phyloP scores from a whole-genome alignment of 2,113 vertebrate species.

The Rhizomys pruinosus region DNA sequence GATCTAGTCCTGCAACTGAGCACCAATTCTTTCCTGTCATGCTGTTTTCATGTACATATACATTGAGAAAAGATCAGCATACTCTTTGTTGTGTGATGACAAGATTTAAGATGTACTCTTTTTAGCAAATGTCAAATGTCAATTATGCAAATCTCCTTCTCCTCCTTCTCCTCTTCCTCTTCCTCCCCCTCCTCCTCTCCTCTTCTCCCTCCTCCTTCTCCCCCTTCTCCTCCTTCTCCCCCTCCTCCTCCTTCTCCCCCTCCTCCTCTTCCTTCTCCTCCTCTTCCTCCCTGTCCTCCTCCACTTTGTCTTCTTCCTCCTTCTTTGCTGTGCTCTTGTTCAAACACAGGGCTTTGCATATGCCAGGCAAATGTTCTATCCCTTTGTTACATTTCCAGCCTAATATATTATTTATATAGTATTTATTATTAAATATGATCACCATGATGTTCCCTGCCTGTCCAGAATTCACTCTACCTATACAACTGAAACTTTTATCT shows the following conservation, averaged over 20 bases:
- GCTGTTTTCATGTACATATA: neutral
- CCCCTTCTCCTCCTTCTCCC: no score
- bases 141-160: no score
- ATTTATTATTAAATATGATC: neutral
- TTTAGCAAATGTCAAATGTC: neutral
- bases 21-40: neutral
- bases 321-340: neutral
- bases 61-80: neutral
- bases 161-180: no score
- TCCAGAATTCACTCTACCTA: neutral
- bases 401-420: neutral
- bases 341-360: neutral
- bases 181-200: no score
- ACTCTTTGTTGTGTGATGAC: neutral
- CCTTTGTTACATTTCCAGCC: neutral
- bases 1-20: neutral
- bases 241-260: no score
- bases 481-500: neutral
- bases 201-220: no score
- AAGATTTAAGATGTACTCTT: neutral
- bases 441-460: neutral
- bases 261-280: no score
- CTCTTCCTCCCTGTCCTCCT: no score
- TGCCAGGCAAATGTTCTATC: neutral
- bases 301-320: no score